These are phyloP conservation scores for Psittacula derbiana DNA, from an alignment of 2,797 vertebrate species.

Conservation along the genomic window DNA sequence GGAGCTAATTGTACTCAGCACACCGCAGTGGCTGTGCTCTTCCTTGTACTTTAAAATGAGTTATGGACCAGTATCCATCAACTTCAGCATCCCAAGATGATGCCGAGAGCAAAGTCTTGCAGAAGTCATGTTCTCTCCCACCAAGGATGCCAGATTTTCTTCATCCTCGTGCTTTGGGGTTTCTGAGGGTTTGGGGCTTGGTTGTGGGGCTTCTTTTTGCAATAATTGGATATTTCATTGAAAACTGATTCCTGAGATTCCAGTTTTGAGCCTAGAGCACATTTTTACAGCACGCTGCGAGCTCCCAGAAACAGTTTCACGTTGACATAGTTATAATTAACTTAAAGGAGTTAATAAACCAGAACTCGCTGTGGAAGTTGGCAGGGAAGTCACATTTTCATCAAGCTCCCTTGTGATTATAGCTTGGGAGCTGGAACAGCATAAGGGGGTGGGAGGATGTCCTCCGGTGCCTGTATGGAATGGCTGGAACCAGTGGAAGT, in stretches of 20 bases:
- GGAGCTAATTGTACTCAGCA: background rate
- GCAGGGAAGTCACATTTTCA: background rate
- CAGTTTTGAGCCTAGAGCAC: background rate
- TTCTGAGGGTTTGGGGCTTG: background rate
- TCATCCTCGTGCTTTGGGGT: background rate
- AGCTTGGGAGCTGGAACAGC: background rate
- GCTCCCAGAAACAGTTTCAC: background rate
- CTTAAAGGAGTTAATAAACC: background rate
- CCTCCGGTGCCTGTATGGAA: background rate
- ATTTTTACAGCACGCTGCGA: background rate
- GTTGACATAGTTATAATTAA: background rate
- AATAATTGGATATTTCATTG: background rate
- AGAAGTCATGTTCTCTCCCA: background rate
- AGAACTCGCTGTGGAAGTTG: background rate
- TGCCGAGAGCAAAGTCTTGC: background rate
- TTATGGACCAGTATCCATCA: background rate
- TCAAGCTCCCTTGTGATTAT: background rate
- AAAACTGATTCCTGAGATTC: background rate
- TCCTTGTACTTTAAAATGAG: background rate
- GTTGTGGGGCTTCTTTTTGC: no score
- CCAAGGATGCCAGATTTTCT: background rate
- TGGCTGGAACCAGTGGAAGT: background rate
- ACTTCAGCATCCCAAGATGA: background rate
- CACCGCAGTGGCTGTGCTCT: background rate
- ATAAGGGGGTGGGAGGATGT: background rate